phyloP scores from a whole-genome alignment of 2,888 invertebrate species.

The Cinara cedri region DNA sequence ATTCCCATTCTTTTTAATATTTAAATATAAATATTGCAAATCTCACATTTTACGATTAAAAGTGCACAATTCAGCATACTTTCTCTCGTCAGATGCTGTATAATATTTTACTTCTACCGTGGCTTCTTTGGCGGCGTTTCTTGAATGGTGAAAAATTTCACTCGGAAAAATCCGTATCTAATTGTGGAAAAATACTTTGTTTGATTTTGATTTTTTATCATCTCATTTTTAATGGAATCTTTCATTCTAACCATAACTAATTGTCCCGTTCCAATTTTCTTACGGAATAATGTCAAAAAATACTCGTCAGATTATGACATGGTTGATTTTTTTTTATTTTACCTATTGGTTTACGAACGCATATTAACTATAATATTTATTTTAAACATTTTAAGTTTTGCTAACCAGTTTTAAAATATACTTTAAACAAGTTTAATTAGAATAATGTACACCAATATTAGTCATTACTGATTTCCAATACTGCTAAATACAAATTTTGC shows the following conservation, averaged over 20 bases:
- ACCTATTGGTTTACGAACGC: background rate
- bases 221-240: conserved; percentile 21
- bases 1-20: conserved; percentile 18
- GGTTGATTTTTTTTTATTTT: conserved; percentile 27
- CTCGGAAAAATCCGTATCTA: conserved; percentile 55
- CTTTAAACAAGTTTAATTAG: background rate
- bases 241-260: conserved; percentile 46
- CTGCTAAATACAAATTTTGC: too few relatives aligned
- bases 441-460: background rate
- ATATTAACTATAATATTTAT: background rate
- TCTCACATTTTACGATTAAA: conserved; percentile 46
- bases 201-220: conserved; percentile 37
- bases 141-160: conserved; percentile 52
- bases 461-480: too few relatives aligned
- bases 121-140: conserved; percentile 43
- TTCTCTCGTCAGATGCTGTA: conserved; percentile 38
- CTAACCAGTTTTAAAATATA: background rate
- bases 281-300: conserved; percentile 39
- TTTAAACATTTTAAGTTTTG: background rate
- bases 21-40: conserved; percentile 24
- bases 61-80: conserved; percentile 25
- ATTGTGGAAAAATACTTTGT: conserved; percentile 49
- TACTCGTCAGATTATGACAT: conserved; percentile 25
- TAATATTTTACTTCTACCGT: conserved; percentile 15
- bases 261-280: conserved; percentile 43